phyloP scores from a whole-genome alignment of 2,797 vertebrate species.

The Pteronotus mesoamericanus region DNA sequence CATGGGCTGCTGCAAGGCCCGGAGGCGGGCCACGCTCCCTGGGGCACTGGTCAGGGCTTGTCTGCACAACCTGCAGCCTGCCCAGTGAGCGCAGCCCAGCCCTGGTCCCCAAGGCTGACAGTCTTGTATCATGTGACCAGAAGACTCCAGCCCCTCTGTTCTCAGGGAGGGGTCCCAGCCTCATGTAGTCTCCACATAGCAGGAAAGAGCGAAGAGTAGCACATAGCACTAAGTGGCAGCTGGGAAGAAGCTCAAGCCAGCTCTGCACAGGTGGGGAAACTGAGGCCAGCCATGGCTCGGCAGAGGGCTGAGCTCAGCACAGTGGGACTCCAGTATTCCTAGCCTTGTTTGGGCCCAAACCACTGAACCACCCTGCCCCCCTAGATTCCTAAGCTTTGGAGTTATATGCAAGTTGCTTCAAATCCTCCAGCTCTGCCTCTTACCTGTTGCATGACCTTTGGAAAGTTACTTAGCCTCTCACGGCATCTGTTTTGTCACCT shows the following conservation, averaged over 20 bases:
- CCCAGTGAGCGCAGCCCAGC: not conserved
- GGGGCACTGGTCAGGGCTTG: not conserved
- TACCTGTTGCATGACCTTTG: not conserved
- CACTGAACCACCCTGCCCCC: fast-evolving
- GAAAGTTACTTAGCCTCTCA: not conserved
- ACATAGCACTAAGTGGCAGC: too few relatives aligned
- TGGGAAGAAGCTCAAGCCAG: not conserved
- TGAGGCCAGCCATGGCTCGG: not conserved
- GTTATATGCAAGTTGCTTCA: not conserved
- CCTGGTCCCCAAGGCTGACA: not conserved
- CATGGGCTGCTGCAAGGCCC: fast-evolving
- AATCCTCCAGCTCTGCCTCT: not conserved
- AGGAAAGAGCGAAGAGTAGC: not conserved
- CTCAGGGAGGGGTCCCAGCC: not conserved
- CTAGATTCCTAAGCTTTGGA: not conserved
- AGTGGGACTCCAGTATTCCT: not conserved
- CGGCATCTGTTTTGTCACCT: not conserved
- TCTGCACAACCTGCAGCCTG: fast-evolving
- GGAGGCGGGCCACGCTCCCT: fast-evolving
- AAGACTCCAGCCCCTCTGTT: not conserved
- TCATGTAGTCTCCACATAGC: fast-evolving
- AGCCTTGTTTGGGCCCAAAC: not conserved
- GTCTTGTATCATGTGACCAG: fast-evolving
- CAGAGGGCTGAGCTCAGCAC: not conserved
- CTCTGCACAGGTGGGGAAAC: not conserved